A percentile compares a stretch with the other conserved stretches of the same genome.
Evolutionary conservation across 53 echinoderm and acorn worm species (phyloP).

Genomic region (Antedon mediterranea): DNA sequence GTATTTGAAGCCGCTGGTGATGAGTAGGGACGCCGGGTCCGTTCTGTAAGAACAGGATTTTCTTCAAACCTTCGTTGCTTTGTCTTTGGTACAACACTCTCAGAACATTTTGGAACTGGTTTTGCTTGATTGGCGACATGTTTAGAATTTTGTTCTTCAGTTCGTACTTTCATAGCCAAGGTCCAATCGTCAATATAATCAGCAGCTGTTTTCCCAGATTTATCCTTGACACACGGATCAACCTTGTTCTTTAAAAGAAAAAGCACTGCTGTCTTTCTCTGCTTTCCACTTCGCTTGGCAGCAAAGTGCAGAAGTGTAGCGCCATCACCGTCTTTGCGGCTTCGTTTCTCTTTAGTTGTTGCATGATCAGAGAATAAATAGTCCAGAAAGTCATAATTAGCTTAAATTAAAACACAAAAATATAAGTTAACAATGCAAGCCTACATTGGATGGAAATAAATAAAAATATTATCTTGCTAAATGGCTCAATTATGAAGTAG

Average conservation of each 20-base stretch:
- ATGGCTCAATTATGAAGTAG: too few species aligned
- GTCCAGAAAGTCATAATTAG: slow-evolving; percentile 13
- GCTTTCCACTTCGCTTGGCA: slow-evolving; percentile 9
- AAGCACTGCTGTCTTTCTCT: background rate
- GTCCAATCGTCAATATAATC: background rate
- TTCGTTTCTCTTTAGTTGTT: slow-evolving; percentile 8
- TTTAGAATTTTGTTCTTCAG: background rate
- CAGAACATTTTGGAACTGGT: background rate
- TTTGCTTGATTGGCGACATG: background rate
- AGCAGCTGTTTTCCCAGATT: slow-evolving; percentile 9
- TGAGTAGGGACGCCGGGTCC: background rate
- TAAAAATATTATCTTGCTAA: background rate
- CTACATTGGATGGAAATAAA: background rate
- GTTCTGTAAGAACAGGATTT: background rate
- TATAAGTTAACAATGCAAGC: background rate
- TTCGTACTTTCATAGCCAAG: background rate
- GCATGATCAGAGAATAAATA: background rate
- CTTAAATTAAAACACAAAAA: slow-evolving; percentile 11
- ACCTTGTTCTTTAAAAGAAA: slow-evolving; percentile 13
- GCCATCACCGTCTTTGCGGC: slow-evolving; percentile 16
- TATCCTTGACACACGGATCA: slow-evolving; percentile 5
- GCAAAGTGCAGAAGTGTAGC: slow-evolving; percentile 30
- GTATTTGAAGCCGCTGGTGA: background rate
- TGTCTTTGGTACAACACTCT: background rate
- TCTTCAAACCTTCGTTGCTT: background rate